Evolutionary conservation across 2,113 vertebrate genomes (phyloP), one percentile per base, ranked within the genome.

Genomic region (Percopsis transmontana): DNA sequence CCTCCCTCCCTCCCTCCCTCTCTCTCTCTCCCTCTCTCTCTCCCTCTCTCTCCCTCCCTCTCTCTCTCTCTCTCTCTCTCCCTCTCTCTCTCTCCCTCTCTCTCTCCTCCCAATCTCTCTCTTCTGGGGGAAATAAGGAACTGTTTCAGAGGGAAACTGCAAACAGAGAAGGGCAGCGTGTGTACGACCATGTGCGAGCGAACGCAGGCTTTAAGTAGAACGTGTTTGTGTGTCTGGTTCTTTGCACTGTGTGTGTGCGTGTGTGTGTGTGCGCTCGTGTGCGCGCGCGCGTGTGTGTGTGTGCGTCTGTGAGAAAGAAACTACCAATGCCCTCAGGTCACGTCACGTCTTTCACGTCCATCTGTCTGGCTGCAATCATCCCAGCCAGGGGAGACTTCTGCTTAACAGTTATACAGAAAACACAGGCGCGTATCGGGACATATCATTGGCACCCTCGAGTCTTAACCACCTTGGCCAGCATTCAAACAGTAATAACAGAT

Each of bases 71-170:
- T n/a, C 6, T 38, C 27, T 11, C 12, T 55, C 16, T 13, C 53
- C 24, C 33, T 33, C 27, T 33, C 27, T 33, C 38, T 38, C 23
- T 56, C 54, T 74, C 71, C 74, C 70, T 68, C 50, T 7, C 50
- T 62, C 19, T 70, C 76, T 58, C 80, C 76, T 74, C 76, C 75
- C n/a, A n/a, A 76, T 50, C 39, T 77, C 58, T 68, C 62, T 72
- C 72, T 54, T 71, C 68, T 38, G 80, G 87, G 69, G 68, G 80
- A 70, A 88, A 83, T 70, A 79, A 85, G 77, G 52, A 80, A 66
- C 76, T 60, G 67, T 74, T 86, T 87, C 68, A 87, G 59, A 79
- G 58, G 64, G 79, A 71, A 77, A 69, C 39, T 18, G 50, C 62
- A 52, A 52, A 65, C 41, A 67, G 66, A 64, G 51, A 66, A 60